Conservation (phyloP, 1,140 invertebrate species). For the Oncopeltus fasciatus region DNA sequence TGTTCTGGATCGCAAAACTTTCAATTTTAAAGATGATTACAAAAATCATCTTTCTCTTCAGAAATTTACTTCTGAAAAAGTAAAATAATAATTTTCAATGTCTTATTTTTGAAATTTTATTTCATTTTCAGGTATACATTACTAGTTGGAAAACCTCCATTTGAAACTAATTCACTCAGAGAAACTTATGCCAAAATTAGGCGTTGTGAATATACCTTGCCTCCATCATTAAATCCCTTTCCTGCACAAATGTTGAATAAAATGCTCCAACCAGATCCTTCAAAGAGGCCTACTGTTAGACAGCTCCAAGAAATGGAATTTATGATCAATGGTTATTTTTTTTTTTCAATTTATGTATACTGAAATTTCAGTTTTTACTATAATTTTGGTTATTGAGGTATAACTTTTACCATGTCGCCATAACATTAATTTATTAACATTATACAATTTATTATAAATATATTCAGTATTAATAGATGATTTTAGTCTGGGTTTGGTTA, state of each 20-base stretch:
- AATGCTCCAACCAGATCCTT: constrained; percentile 72
- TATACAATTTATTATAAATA: too few species aligned
- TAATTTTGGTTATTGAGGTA: too few species aligned
- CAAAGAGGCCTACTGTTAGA: constrained; percentile 59
- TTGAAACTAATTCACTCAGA: constrained; percentile 76
- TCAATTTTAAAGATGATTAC: too few species aligned
- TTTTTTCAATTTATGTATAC: too few species aligned
- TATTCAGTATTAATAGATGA: too few species aligned
- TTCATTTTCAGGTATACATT: constrained; percentile 56
- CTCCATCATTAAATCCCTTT: constrained; percentile 46
- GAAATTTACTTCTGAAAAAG: too few species aligned
- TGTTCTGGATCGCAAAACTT: too few species aligned
- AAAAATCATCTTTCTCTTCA: too few species aligned
- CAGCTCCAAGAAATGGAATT: constrained; percentile 62
- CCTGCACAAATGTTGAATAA: constrained; percentile 68
- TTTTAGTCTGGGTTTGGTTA: too few species aligned
- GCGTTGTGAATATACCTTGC: constrained; percentile 80
- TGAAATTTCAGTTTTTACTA: too few species aligned
- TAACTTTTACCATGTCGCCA: too few species aligned
- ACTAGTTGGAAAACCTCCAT: constrained; percentile 86
- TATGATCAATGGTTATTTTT: constrained; percentile 40
- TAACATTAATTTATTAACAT: too few species aligned
- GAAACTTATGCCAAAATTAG: constrained; percentile 89
- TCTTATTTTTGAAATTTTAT: neutral
- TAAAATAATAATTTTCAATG: neutral